A percentile compares a stretch with the other conserved stretches of the same genome.
phyloP scores from a whole-genome alignment of 2,888 invertebrate genomes.

The Noctua janthina region DNA sequence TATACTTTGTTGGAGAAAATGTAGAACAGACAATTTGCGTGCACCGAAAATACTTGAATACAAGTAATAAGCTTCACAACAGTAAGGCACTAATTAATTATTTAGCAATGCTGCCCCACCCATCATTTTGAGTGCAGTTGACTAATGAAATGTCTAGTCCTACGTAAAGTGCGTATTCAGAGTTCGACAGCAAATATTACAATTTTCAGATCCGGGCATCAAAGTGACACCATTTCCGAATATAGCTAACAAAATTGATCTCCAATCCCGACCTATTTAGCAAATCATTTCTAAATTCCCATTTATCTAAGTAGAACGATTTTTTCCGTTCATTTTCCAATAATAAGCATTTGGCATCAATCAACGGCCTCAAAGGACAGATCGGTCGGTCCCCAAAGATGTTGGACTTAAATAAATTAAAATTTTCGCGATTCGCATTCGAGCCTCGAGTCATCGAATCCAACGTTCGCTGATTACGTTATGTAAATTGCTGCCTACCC shows the following conservation, averaged over 20 bases:
- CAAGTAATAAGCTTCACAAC: neutral
- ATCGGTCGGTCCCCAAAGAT: slow-evolving; percentile 66
- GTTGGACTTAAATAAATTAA: slow-evolving; percentile 82
- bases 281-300: slow-evolving; percentile 42
- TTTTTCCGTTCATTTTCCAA: slow-evolving; percentile 62
- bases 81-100: neutral
- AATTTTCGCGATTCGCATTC: slow-evolving; percentile 78
- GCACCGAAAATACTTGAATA: neutral
- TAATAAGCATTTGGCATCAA: slow-evolving; percentile 67
- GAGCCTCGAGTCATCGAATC: slow-evolving; percentile 82
- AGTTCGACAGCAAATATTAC: neutral
- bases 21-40: too few relatives aligned
- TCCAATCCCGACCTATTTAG: slow-evolving; percentile 37
- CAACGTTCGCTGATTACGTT: slow-evolving; percentile 85
- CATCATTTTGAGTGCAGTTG: too few relatives aligned
- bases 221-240: slow-evolving; percentile 35
- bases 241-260: slow-evolving; percentile 35
- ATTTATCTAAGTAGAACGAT: slow-evolving; percentile 53
- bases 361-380: slow-evolving; percentile 65
- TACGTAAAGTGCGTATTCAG: neutral
- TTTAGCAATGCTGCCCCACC: too few relatives aligned
- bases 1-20: too few relatives aligned
- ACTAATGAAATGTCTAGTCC: neutral
- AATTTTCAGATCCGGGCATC: neutral
- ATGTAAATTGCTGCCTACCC: slow-evolving; percentile 82